Evolutionary conservation across 2,797 vertebrate species (phyloP).

Genomic region (Acomys russatus): DNA sequence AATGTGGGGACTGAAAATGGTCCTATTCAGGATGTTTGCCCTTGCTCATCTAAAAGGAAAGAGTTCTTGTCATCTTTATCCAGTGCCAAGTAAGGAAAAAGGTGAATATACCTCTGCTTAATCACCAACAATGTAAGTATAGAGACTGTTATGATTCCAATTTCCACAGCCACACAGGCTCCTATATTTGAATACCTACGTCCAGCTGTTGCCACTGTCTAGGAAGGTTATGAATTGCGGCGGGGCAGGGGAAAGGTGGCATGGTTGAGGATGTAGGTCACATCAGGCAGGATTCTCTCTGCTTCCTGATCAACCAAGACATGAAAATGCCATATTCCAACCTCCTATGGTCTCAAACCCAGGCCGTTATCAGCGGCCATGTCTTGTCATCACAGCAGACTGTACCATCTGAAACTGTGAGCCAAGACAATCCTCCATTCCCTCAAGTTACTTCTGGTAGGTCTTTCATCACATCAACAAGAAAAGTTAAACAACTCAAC

Average conservation of each 20-base stretch:
- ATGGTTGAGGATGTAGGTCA: not conserved
- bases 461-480: not conserved
- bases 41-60: constrained; percentile 6
- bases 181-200: not conserved
- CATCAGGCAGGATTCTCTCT: not conserved
- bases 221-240: not conserved
- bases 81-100: not conserved
- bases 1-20: not conserved
- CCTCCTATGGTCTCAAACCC: not conserved
- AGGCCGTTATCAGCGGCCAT: not conserved
- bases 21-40: constrained; percentile 27
- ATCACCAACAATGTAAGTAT: constrained; percentile 36
- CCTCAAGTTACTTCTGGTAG: too few species aligned
- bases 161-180: not conserved
- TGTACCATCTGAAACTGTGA: not conserved
- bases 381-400: not conserved
- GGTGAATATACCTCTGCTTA: not conserved
- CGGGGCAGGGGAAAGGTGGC: too few species aligned
- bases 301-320: not conserved
- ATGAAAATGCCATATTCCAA: not conserved
- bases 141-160: not conserved
- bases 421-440: not conserved
- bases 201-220: not conserved
- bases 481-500: not conserved
- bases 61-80: constrained; percentile 55